A percentile compares a stretch with the other conserved stretches of the same genome.
Evolutionary conservation across 2,888 invertebrate species (phyloP).

Genomic region (Carpatolechia fugitivella): DNA sequence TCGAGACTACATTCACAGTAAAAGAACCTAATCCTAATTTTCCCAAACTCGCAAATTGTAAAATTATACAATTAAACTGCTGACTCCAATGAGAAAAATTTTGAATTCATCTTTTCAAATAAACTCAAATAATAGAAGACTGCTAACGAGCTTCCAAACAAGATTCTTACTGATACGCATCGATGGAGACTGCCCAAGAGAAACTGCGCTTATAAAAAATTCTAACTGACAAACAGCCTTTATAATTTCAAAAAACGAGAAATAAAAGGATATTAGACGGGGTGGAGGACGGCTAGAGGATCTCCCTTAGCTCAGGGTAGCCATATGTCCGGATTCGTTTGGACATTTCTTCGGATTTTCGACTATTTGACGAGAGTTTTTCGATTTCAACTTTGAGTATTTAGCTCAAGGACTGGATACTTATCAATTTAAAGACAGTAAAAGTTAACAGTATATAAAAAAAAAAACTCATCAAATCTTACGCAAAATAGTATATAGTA

Average conservation of each 20-base stretch:
- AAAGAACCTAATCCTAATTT: not conserved
- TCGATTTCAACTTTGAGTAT: too few species aligned
- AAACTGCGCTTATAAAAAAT: constrained; percentile 29
- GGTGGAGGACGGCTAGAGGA: constrained; percentile 1
- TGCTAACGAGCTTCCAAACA: constrained; percentile 30
- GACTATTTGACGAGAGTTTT: too few species aligned
- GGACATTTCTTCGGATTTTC: not conserved
- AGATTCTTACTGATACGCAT: constrained; percentile 18
- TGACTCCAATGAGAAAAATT: constrained; percentile 37
- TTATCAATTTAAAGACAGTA: too few species aligned
- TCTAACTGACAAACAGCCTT: constrained; percentile 23
- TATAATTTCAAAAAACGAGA: constrained; percentile 27
- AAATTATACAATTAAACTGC: constrained; percentile 40
- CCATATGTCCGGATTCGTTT: not conserved
- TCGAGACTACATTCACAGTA: not conserved
- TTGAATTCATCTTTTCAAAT: constrained; percentile 36
- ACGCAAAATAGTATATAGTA: too few species aligned
- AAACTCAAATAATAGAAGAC: constrained; percentile 38
- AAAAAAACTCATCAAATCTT: too few species aligned
- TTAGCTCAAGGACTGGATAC: too few species aligned
- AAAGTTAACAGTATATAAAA: too few species aligned
- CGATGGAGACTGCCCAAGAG: constrained; percentile 18
- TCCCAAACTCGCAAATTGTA: constrained; percentile 11
- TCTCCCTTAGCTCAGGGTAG: not conserved
- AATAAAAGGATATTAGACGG: constrained; percentile 23